A percentile compares a stretch with the other conserved stretches of the same genome.
Evolutionary conservation across 2,113 vertebrate genomes (phyloP).

Genomic region (Pseudopodoces humilis): DNA sequence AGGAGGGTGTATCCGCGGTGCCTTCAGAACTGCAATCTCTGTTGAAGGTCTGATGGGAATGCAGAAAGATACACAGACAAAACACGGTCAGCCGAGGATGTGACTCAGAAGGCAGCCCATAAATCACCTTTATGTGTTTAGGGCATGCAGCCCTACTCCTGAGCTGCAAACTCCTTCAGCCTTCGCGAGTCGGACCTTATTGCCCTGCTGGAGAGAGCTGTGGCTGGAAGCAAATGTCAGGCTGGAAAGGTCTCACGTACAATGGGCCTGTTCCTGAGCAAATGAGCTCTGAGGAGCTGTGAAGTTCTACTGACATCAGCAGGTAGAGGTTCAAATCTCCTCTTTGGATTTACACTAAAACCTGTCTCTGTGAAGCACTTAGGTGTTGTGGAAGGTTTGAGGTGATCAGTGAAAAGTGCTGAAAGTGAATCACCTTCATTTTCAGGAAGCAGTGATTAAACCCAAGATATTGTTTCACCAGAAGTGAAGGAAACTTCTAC

Average conservation of each 20-base stretch:
- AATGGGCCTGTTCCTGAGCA: neutral
- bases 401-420: neutral
- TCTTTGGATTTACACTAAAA: neutral
- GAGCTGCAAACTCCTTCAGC: neutral
- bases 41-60: neutral
- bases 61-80: neutral
- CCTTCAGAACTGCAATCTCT: neutral
- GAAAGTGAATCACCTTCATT: neutral
- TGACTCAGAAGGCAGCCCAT: neutral
- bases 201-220: neutral
- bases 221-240: neutral
- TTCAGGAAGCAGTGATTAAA: neutral
- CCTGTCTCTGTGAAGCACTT: neutral
- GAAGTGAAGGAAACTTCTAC: neutral
- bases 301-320: neutral
- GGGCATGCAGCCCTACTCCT: neutral
- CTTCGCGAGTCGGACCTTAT: neutral
- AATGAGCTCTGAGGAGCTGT: neutral
- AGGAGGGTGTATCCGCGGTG: neutral
- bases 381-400: neutral
- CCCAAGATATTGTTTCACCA: neutral
- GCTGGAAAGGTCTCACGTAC: accelerated
- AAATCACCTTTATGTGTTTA: neutral
- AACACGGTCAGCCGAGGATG: accelerated
- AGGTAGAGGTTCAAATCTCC: neutral